Evolutionary conservation across 1,140 invertebrate species (phyloP).

Genomic region (Aphidius gifuensis): DNA sequence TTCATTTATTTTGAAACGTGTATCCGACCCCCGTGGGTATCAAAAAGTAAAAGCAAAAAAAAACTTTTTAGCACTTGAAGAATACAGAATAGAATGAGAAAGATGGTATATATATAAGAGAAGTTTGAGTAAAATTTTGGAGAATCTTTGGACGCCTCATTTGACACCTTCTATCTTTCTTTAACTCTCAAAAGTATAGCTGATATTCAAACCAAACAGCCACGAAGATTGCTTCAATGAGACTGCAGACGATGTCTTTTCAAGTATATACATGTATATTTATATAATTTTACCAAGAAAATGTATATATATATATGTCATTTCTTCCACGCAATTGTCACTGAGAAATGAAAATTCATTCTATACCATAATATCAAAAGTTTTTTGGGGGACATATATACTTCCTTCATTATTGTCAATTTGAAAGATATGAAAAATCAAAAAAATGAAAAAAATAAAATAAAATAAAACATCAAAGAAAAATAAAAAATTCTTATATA

Average conservation of each 20-base stretch:
- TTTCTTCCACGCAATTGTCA: too few species aligned
- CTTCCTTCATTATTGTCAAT: background rate
- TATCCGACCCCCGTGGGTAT: conserved; percentile 12
- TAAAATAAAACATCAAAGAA: too few species aligned
- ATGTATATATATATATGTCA: too few species aligned
- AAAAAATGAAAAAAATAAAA: too few species aligned
- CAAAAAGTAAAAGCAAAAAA: conserved; percentile 15
- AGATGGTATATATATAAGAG: conserved; percentile 5
- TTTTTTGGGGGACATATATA: background rate
- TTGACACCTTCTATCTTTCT: conserved; percentile 29
- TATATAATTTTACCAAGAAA: background rate
- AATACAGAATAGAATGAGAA: too few species aligned
- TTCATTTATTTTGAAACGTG: conserved; percentile 35
- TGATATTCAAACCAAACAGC: background rate
- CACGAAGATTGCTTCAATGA: background rate
- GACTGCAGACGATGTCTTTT: too few species aligned
- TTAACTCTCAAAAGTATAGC: background rate
- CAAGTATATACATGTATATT: background rate
- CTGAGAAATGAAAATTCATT: too few species aligned
- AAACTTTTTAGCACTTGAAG: background rate
- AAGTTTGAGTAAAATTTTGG: conserved; percentile 32
- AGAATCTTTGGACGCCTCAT: conserved; percentile 40
- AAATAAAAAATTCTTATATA: too few species aligned
- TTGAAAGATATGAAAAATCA: background rate
- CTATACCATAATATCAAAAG: background rate